phyloP scores from a whole-genome alignment of 2,888 invertebrate species.

The Cyclophora punctaria region DNA sequence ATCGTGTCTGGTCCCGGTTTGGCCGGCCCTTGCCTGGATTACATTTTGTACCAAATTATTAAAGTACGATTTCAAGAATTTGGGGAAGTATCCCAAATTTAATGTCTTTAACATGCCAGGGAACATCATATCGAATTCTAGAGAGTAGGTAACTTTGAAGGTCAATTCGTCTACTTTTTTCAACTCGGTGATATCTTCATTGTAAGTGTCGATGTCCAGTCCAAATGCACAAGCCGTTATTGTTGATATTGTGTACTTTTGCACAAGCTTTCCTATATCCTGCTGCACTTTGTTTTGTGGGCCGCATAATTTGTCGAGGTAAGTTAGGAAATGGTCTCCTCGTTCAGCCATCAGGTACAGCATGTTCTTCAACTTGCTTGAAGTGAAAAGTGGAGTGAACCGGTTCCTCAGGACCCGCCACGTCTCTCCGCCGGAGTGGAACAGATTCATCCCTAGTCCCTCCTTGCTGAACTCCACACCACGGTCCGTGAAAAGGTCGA shows the following conservation, averaged over 20 bases:
- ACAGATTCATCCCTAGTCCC: slow-evolving; percentile 38
- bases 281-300: neutral
- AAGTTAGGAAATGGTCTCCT: slow-evolving; percentile 28
- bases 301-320: slow-evolving; percentile 16
- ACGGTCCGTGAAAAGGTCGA: slow-evolving; percentile 38
- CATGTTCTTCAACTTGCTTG: slow-evolving; percentile 50
- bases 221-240: slow-evolving; percentile 41
- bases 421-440: slow-evolving; percentile 37
- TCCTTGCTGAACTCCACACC: slow-evolving; percentile 34
- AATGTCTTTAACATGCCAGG: slow-evolving; percentile 34
- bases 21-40: slow-evolving; percentile 28
- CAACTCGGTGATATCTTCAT: slow-evolving; percentile 16
- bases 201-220: slow-evolving; percentile 25
- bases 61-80: slow-evolving; percentile 24
- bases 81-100: slow-evolving; percentile 26
- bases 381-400: slow-evolving; percentile 44
- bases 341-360: slow-evolving; percentile 35
- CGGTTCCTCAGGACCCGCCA: slow-evolving; percentile 39
- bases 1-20: slow-evolving; percentile 32
- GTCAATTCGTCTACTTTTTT: slow-evolving; percentile 16
- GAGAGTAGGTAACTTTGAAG: slow-evolving; percentile 12
- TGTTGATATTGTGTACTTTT: slow-evolving; percentile 31
- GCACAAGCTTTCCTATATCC: slow-evolving; percentile 22
- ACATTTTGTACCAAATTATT: slow-evolving; percentile 24
- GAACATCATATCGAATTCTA: slow-evolving; percentile 36